Evolutionary conservation across 2,113 vertebrate species (phyloP), one percentile per base, ranked within the genome.

Genomic region (Synchiropus splendidus): DNA sequence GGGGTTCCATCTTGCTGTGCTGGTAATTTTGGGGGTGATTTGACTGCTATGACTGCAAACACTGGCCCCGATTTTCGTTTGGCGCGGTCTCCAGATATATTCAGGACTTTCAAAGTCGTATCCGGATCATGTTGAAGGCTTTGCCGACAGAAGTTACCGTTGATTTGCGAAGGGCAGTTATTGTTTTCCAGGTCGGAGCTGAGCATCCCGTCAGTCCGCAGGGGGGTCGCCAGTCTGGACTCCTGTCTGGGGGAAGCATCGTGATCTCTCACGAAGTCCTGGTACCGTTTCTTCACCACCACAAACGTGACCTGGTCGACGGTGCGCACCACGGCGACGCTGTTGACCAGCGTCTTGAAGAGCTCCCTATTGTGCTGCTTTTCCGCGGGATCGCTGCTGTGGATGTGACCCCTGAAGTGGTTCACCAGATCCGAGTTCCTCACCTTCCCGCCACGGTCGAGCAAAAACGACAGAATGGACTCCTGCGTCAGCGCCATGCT

Each of bases 281-380:
- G 75, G 39, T 78, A 77, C 16, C 81, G 80, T 56, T 87, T 90
- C 64, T 58, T 83, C 34, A 90, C 77, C 0, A 90, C 86, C 36
- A 92, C 89, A 41, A 87, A 88, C 79, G 87, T 89, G 17, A 77
- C 70, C 1, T 72, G 88, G 48, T 87, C 88, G 33, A 84, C 49
- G 36, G 88, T 85, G 45, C 83, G 83, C 16, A 91, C 90, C 57
- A 90, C 88, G 0, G 91, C 92, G 65, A 93, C 82, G 67, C 74
- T 82, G 74, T 92, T 90, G 45, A 94, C 85, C 50, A 88, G 78
- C 61, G 50, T 70, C 78, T 89, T 88, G 75, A 97, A 95, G 10
- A 84, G 69, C 36, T 88, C 87, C 12, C 90, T 71, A 58, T 88
- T 89, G 47, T 70, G 75, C 39, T 78, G 85, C 39, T 83, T 86